Conservation (phyloP, 2,888 invertebrate species). For the Nebria brevicollis region DNA sequence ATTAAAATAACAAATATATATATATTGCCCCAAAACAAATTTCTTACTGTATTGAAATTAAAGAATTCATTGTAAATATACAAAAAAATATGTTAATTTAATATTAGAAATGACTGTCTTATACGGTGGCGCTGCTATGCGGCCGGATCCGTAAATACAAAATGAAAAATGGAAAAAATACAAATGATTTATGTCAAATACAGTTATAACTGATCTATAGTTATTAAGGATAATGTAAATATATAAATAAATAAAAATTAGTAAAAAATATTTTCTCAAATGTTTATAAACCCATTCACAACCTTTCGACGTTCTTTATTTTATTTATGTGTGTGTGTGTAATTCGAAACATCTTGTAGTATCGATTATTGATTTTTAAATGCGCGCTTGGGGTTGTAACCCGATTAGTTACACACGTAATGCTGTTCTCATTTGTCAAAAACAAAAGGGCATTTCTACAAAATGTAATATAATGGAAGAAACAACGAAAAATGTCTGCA, state of each 20-base stretch:
- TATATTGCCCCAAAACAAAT: slow-evolving; percentile 15
- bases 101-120: slow-evolving; percentile 37
- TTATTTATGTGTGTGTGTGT: background rate
- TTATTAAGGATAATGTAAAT: slow-evolving; percentile 40
- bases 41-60: slow-evolving; percentile 36
- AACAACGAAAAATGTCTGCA: background rate
- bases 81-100: slow-evolving; percentile 23
- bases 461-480: background rate
- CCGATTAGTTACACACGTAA: background rate
- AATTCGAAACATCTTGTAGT: background rate
- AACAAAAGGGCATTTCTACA: background rate
- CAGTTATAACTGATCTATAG: slow-evolving; percentile 40
- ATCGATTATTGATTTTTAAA: background rate
- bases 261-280: slow-evolving; percentile 18
- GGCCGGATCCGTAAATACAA: slow-evolving; percentile 22
- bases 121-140: slow-evolving; percentile 12
- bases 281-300: background rate
- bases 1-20: slow-evolving; percentile 9
- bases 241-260: slow-evolving; percentile 45
- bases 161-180: slow-evolving; percentile 26
- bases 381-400: background rate
- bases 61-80: slow-evolving; percentile 40
- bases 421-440: background rate
- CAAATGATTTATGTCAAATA: slow-evolving; percentile 41
- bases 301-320: background rate